Percentiles rank a stretch among this genome's conserved stretches.
Evolutionary conservation across 2,888 invertebrate species (phyloP).

Genomic region (Agonopterix heracliana): DNA sequence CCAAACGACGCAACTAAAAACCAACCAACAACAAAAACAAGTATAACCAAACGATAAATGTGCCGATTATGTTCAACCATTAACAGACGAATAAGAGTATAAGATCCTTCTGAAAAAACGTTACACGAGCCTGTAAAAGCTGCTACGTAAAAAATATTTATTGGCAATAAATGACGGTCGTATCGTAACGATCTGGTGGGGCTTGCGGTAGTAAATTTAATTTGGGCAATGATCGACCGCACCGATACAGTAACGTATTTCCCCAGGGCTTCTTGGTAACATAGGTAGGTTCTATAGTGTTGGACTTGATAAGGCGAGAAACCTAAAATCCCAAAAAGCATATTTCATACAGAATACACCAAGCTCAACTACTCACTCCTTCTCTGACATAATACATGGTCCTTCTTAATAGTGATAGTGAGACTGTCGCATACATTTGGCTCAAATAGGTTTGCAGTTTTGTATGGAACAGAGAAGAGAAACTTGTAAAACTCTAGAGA

Average conservation of each 20-base stretch:
- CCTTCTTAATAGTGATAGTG: too few relatives aligned
- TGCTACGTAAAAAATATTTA: conserved; percentile 62
- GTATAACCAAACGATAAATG: conserved; percentile 21
- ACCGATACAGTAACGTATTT: conserved; percentile 32
- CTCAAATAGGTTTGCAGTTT: too few relatives aligned
- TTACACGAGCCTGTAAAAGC: conserved; percentile 35
- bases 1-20: too few relatives aligned
- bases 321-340: not conserved
- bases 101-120: conserved; percentile 37
- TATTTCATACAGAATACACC: too few relatives aligned
- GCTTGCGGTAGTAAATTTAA: conserved; percentile 57
- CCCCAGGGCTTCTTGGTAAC: conserved; percentile 27
- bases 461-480: too few relatives aligned
- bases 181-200: conserved; percentile 51
- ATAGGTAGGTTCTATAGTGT: not conserved
- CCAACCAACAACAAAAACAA: too few relatives aligned
- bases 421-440: too few relatives aligned
- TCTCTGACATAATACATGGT: too few relatives aligned
- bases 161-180: conserved; percentile 53
- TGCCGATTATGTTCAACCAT: conserved; percentile 25
- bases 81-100: conserved; percentile 27
- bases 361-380: too few relatives aligned
- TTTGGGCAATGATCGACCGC: conserved; percentile 46
- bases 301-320: not conserved
- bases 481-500: too few relatives aligned